A percentile compares a stretch with the other conserved stretches of the same genome.
Conservation (phyloP, 2,113 vertebrate species). For the Cavia porcellus region DNA sequence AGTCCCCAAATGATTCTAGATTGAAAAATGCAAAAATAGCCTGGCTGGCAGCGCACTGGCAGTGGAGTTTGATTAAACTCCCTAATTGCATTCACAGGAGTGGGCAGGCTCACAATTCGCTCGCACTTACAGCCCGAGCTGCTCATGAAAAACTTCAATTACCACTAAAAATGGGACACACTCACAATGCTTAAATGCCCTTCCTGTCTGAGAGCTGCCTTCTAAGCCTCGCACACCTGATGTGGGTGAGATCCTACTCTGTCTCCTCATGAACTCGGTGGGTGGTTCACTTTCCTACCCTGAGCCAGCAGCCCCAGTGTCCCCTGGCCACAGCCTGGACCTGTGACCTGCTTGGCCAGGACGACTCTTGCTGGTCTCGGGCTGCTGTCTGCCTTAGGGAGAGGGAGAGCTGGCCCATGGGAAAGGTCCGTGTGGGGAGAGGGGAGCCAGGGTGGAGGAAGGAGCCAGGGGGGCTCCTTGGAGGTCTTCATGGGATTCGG, state of each 20-base stretch:
- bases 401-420: neutral
- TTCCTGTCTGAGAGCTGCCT: slow-evolving; percentile 53
- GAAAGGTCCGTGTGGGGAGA: neutral
- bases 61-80: slow-evolving; percentile 75
- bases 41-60: slow-evolving; percentile 3
- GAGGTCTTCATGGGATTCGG: rapidly evolving
- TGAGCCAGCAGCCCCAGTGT: neutral
- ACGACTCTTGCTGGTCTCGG: neutral
- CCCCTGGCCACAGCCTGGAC: neutral
- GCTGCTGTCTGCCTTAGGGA: neutral
- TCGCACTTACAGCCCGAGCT: slow-evolving; percentile 22
- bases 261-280: too few relatives aligned
- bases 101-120: neutral
- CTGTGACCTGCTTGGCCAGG: neutral
- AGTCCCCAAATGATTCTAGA: slow-evolving; percentile 81
- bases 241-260: neutral
- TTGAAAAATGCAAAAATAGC: slow-evolving; percentile 79
- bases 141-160: slow-evolving; percentile 72
- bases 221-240: neutral
- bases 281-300: neutral
- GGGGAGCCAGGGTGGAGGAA: neutral
- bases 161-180: slow-evolving; percentile 67
- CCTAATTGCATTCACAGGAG: slow-evolving; percentile 75
- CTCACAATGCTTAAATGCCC: slow-evolving; percentile 53
- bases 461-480: rapidly evolving